Conservation (phyloP, 2,888 invertebrate species). For the Scrobipalpa costella region DNA sequence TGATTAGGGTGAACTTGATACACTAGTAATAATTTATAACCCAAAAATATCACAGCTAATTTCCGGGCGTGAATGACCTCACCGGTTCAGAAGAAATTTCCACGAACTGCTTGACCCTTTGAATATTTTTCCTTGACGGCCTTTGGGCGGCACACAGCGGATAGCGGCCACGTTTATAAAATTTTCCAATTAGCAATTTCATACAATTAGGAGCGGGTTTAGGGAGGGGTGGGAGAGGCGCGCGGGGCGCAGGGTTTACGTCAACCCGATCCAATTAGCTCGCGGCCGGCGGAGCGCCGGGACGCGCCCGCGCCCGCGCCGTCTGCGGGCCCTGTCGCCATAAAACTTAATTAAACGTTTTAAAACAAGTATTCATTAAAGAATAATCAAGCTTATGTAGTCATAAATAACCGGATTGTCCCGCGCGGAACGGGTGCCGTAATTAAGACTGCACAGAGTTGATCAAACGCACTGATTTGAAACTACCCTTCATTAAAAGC, state of each 20-base stretch:
- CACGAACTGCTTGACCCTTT: conserved; percentile 46
- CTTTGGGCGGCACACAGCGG: conserved; percentile 49
- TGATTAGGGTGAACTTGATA: neutral
- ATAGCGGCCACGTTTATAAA: conserved; percentile 77
- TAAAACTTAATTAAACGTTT: conserved; percentile 83
- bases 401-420: conserved; percentile 82
- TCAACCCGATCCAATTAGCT: conserved; percentile 81
- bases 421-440: conserved; percentile 79
- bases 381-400: conserved; percentile 83
- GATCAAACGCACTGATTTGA: conserved; percentile 82
- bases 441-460: conserved; percentile 82
- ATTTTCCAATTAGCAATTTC: conserved; percentile 82
- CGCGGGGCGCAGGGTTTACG: conserved; percentile 61
- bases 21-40: conserved; percentile 15
- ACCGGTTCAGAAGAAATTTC: conserved; percentile 23
- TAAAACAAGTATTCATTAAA: conserved; percentile 83
- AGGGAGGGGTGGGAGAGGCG: conserved; percentile 46
- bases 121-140: conserved; percentile 54
- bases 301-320: conserved; percentile 57
- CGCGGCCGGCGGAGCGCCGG: conserved; percentile 78
- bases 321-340: conserved; percentile 77
- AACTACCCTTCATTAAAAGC: conserved; percentile 80
- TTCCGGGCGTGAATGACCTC: conserved; percentile 28
- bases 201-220: conserved; percentile 76
- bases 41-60: conserved; percentile 34